phyloP scores from a whole-genome alignment of 1,140 invertebrate genomes.

The Pachyrhynchus sulphureomaculatus region DNA sequence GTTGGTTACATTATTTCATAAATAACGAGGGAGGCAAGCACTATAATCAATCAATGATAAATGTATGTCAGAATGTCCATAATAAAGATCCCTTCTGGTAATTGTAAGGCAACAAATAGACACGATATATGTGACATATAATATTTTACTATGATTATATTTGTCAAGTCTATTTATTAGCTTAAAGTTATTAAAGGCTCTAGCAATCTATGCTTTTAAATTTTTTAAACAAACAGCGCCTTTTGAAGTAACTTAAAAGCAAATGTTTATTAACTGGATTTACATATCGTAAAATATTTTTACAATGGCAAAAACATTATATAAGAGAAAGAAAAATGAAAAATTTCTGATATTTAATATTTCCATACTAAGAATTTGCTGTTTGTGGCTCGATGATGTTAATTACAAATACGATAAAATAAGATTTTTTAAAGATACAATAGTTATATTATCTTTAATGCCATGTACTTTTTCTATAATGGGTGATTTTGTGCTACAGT shows the following conservation, averaged over 20 bases:
- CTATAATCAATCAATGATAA: no score
- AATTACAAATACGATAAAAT: constrained; percentile 14
- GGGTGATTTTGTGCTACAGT: constrained; percentile 25
- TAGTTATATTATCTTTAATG: constrained; percentile 26
- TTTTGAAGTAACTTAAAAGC: neutral
- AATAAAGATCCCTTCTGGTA: no score
- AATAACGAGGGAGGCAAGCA: no score
- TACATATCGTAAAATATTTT: neutral
- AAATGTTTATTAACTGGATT: neutral
- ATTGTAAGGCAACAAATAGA: no score
- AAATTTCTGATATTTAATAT: constrained; percentile 25
- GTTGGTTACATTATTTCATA: no score
- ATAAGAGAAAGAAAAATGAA: neutral
- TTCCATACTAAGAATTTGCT: constrained; percentile 11
- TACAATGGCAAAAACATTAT: neutral
- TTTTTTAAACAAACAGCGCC: neutral
- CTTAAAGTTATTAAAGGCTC: neutral
- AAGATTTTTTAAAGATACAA: constrained; percentile 17
- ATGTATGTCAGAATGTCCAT: no score
- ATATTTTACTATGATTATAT: no score
- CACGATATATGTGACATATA: no score
- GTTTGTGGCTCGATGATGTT: constrained; percentile 28
- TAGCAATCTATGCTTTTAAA: neutral
- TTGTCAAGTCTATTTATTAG: no score
- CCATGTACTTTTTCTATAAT: constrained; percentile 32